Conservation (phyloP, 2,797 vertebrate species). For the Crocidura indochinensis region DNA sequence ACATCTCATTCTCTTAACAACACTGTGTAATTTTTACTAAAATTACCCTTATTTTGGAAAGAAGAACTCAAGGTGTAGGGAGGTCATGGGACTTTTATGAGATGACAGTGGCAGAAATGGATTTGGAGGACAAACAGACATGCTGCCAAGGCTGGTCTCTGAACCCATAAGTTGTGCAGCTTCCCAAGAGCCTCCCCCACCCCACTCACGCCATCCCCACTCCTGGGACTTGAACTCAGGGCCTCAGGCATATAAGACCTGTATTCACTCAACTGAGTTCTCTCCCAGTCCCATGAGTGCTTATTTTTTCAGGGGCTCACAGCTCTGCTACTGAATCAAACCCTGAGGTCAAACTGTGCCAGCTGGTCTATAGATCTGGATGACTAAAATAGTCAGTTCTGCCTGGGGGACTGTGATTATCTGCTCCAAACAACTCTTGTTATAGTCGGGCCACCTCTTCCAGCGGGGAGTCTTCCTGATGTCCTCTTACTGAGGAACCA, state of each 20-base stretch:
- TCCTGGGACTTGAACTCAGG: no score
- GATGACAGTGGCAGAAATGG: neutral
- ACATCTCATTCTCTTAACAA: conserved; percentile 9
- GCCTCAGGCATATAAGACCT: no score
- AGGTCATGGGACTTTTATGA: neutral
- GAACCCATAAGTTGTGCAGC: neutral
- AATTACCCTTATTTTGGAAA: conserved; percentile 56
- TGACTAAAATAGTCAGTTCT: neutral
- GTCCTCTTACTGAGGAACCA: neutral
- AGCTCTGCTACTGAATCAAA: conserved; percentile 24
- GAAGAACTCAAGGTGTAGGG: conserved; percentile 22
- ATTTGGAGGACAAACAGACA: conserved; percentile 1
- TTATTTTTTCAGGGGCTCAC: neutral
- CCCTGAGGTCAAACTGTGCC: neutral
- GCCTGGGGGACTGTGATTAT: neutral
- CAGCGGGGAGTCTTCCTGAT: neutral
- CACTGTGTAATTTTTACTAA: neutral
- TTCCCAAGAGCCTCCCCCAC: neutral
- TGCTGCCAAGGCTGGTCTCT: neutral
- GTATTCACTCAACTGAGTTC: no score
- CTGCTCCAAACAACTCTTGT: neutral
- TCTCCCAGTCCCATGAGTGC: no score
- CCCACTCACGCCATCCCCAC: neutral
- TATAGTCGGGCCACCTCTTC: neutral
- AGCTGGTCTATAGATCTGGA: neutral